Evolutionary conservation across 64 coral and sea anemone species (phyloP).

Genomic region (Stylophora pistillata): DNA sequence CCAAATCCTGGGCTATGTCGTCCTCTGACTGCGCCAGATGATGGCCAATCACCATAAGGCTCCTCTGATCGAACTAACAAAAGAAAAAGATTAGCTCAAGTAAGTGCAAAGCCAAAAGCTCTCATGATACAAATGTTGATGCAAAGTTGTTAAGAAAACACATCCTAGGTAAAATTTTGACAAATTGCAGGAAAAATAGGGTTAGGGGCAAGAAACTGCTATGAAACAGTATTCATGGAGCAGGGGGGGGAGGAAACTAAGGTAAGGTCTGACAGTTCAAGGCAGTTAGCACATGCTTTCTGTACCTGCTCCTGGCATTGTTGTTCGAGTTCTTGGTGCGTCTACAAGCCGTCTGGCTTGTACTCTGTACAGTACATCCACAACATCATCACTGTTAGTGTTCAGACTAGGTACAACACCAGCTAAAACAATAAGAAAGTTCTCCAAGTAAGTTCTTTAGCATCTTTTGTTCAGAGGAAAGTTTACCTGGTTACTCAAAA

Average conservation of each 20-base stretch:
- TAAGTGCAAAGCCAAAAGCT: not conserved
- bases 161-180: not conserved
- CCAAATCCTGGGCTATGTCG: conserved; percentile 30
- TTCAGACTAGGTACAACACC: conserved; percentile 68
- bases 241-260: not conserved
- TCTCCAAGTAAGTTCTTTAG: not conserved
- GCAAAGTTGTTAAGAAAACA: too few species aligned
- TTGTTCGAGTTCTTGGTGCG: conserved; percentile 52
- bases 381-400: conserved; percentile 73
- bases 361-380: conserved; percentile 95
- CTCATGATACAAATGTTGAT: too few species aligned
- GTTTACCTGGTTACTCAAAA: too few species aligned
- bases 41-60: conserved; percentile 58
- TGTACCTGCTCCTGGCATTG: conserved; percentile 86
- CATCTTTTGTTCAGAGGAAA: too few species aligned
- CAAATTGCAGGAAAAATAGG: too few species aligned
- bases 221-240: not conserved
- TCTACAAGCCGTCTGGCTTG: conserved; percentile 84
- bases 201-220: too few species aligned
- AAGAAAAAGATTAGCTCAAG: not conserved
- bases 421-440: conserved; percentile 25
- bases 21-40: conserved; percentile 51
- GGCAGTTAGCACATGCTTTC: not conserved
- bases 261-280: not conserved
- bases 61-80: conserved; percentile 55